Percentiles rank a stretch among this genome's conserved stretches.
Evolutionary conservation across 2,797 vertebrate species (phyloP).

Genomic region (Orestias chungarensis): DNA sequence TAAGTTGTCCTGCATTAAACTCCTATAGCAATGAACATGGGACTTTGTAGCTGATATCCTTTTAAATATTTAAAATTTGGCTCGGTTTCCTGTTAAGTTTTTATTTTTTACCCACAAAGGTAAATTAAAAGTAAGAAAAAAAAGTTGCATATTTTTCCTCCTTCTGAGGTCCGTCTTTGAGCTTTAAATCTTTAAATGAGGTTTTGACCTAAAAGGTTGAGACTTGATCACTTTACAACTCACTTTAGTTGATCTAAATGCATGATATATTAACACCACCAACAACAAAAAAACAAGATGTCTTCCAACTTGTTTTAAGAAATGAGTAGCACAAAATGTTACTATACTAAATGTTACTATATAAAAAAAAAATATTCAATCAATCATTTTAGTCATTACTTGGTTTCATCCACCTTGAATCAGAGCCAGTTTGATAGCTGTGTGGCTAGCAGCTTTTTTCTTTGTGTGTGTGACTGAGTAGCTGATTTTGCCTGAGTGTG

Average conservation of each 20-base stretch:
- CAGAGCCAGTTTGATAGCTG: conserved; percentile 59
- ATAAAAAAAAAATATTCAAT: too few relatives aligned
- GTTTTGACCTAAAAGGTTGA: not conserved
- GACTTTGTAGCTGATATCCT: not conserved
- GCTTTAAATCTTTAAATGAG: not conserved
- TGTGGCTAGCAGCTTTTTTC: conserved; percentile 54
- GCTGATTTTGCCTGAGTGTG: conserved; percentile 60
- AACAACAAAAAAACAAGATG: not conserved
- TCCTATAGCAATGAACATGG: not conserved
- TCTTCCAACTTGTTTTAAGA: not conserved
- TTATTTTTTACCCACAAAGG: not conserved
- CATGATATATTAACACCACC: too few relatives aligned
- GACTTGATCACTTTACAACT: not conserved
- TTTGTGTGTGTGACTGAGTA: conserved; percentile 49
- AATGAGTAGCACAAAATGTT: not conserved
- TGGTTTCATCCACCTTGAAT: conserved; percentile 57
- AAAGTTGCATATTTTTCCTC: too few relatives aligned
- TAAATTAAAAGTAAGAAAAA: not conserved
- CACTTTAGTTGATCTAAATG: not conserved
- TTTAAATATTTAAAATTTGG: not conserved
- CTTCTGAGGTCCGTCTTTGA: not conserved
- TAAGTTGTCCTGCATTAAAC: not conserved
- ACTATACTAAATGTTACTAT: too few relatives aligned
- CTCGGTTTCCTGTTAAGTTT: not conserved
- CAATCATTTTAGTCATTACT: not conserved